Evolutionary conservation across 2,113 vertebrate species (phyloP).

Genomic region (Macquaria australasica): DNA sequence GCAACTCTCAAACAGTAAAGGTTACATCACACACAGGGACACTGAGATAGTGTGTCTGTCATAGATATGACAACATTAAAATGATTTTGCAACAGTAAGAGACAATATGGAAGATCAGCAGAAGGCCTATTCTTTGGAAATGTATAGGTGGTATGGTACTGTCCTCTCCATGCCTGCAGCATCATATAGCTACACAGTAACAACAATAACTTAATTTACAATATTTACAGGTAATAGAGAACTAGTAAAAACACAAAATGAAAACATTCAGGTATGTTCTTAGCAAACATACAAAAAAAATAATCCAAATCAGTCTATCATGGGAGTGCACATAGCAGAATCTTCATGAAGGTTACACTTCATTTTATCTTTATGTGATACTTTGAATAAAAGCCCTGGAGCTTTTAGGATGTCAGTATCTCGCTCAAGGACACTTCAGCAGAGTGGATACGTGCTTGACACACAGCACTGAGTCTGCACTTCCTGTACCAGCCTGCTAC

Average conservation of each 20-base stretch:
- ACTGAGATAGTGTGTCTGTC: constrained; percentile 63
- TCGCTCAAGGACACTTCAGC: constrained; percentile 47
- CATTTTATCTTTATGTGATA: neutral
- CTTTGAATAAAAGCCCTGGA: constrained; percentile 9
- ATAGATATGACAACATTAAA: constrained; percentile 68
- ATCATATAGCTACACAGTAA: constrained; percentile 53
- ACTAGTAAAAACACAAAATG: constrained; percentile 48
- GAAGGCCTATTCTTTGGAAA: constrained; percentile 77
- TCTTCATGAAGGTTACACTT: constrained; percentile 24
- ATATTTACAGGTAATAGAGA: constrained; percentile 76
- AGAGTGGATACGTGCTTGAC: neutral
- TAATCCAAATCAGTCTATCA: constrained; percentile 32
- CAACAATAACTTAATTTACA: constrained; percentile 83
- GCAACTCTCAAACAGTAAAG: constrained; percentile 75
- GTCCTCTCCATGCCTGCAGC: constrained; percentile 66
- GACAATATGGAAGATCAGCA: constrained; percentile 63
- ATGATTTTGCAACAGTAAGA: constrained; percentile 61
- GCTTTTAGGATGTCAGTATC: neutral
- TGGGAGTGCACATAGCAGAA: constrained; percentile 37
- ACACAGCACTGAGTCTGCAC: neutral
- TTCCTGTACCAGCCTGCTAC: neutral
- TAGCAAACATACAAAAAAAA: constrained; percentile 42
- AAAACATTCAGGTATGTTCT: constrained; percentile 51
- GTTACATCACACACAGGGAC: constrained; percentile 74
- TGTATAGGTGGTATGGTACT: constrained; percentile 58